These are phyloP conservation scores for Acrobeloides nanus DNA, from an alignment of 2,888 invertebrate genomes.

Conservation along the genomic window DNA sequence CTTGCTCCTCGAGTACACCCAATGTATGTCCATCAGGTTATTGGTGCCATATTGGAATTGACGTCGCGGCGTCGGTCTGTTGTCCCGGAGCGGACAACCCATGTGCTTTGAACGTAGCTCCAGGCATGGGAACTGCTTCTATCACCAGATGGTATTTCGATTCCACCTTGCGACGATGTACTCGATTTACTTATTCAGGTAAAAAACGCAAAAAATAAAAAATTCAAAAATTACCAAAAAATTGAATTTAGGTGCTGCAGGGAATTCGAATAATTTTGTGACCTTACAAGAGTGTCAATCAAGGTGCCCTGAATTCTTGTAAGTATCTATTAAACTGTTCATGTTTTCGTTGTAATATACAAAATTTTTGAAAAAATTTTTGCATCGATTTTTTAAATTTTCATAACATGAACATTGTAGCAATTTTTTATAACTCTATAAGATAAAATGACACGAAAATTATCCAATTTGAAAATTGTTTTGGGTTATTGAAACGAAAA, in stretches of 20 bases:
- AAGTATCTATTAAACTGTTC: no score
- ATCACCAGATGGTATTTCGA: conserved; percentile 18
- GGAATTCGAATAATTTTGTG: no score
- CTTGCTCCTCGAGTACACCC: conserved; percentile 10
- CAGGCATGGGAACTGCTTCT: conserved; percentile 6
- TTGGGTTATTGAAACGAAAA: no score
- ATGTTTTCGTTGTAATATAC: no score
- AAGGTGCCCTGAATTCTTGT: no score
- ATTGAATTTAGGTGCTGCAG: conserved; percentile 12
- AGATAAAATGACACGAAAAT: no score
- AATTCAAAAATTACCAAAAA: conserved; percentile 26
- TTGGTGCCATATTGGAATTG: conserved; percentile 23
- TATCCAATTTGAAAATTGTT: no score
- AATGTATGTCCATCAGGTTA: conserved; percentile 19
- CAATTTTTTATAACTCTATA: no score
- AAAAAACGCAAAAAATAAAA: conserved; percentile 20
- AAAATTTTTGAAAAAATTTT: no score
- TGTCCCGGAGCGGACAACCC: conserved; percentile 15
- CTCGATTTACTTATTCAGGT: conserved; percentile 19
- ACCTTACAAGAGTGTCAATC: no score
- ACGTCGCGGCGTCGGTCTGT: conserved; percentile 13
- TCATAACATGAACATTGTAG: no score
- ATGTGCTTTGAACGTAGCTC: conserved; percentile 2
- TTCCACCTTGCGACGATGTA: conserved; percentile 13
- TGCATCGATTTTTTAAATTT: no score